Conservation (phyloP, 1,140 invertebrate species). For the Trichogramma pretiosum region DNA sequence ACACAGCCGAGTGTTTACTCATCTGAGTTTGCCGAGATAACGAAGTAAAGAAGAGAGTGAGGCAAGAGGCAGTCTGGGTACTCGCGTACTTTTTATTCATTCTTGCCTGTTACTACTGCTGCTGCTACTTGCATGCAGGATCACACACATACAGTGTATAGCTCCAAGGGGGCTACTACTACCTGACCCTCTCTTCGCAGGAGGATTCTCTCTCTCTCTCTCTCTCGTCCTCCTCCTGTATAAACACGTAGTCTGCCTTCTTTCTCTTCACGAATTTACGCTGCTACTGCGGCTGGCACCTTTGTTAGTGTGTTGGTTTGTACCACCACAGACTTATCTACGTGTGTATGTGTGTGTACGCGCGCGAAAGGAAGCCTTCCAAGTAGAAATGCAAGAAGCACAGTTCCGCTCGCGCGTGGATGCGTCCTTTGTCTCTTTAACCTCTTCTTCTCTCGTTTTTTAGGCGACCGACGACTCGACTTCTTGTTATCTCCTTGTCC, state of each 20-base stretch:
- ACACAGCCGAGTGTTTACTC: no score
- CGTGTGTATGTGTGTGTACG: no score
- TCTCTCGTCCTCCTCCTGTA: not conserved
- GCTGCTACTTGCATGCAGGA: constrained; percentile 5
- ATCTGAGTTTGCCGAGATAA: no score
- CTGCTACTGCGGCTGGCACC: no score
- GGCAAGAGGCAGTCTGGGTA: no score
- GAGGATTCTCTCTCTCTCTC: constrained; percentile 8
- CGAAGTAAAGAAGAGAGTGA: constrained; percentile 8
- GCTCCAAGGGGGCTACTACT: not conserved
- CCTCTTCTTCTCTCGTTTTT: constrained; percentile 11
- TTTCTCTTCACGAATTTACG: no score
- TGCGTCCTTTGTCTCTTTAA: constrained; percentile 3
- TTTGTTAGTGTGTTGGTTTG: no score
- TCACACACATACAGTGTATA: not conserved
- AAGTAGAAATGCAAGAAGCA: constrained; percentile 22
- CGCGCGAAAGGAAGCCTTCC: constrained; percentile 10
- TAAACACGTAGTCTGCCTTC: constrained; percentile 1
- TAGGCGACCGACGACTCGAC: no score
- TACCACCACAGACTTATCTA: no score
- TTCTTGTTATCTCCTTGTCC: no score
- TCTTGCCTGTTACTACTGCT: no score
- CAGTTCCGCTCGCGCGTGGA: constrained; percentile 15
- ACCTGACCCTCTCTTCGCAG: not conserved
- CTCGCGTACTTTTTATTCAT: no score